phyloP scores from a whole-genome alignment of 2,888 invertebrate species.

The Drosophila melanosoma region DNA sequence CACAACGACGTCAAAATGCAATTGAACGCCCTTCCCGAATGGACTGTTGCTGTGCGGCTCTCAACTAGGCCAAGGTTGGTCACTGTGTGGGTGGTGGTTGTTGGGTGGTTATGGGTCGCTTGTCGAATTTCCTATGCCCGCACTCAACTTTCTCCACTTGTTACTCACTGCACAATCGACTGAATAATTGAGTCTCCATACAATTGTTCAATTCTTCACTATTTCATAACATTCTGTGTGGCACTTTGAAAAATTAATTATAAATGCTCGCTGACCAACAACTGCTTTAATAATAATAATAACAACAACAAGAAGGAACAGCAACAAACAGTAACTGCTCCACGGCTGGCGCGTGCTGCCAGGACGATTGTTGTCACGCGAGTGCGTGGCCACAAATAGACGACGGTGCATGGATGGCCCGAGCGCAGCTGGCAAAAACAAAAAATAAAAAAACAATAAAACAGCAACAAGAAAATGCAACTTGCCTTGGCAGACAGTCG shows the following conservation, averaged over 20 bases:
- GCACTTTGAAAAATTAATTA: not conserved
- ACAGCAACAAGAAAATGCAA: constrained; percentile 1
- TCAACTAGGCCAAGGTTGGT: constrained; percentile 64
- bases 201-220: not conserved
- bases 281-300: not conserved
- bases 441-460: not conserved
- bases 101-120: constrained; percentile 1
- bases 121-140: not conserved
- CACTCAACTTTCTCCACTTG: constrained; percentile 8
- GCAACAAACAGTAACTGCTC: not conserved
- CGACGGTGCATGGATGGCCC: constrained; percentile 1
- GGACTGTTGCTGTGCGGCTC: constrained; percentile 42
- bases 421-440: not conserved
- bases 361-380: constrained; percentile 71
- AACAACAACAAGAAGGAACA: not conserved
- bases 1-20: constrained; percentile 31
- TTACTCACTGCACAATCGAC: constrained; percentile 9
- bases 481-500: not conserved
- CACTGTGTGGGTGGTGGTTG: constrained; percentile 4
- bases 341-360: constrained; percentile 35
- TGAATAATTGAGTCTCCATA: not conserved
- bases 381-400: constrained; percentile 46
- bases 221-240: not conserved
- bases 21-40: constrained; percentile 20
- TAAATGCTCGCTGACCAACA: constrained; percentile 2